A percentile compares a stretch with the other conserved stretches of the same genome.
phyloP scores from a whole-genome alignment of 2,113 vertebrate genomes.

The Malurus elegans region DNA sequence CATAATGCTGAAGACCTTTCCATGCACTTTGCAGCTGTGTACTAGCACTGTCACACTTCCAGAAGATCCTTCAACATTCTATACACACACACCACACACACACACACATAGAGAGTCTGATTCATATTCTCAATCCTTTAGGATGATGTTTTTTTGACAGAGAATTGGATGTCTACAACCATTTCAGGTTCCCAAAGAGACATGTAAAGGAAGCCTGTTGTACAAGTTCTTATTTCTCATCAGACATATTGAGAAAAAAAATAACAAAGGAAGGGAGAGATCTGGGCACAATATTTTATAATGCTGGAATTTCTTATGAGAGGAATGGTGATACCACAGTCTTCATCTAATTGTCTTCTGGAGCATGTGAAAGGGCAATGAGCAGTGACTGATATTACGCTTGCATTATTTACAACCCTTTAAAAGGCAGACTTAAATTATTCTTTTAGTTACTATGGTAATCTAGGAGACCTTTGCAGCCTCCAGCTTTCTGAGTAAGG shows the following conservation, averaged over 20 bases:
- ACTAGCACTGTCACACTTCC: neutral
- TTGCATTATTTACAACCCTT: slow-evolving; percentile 59
- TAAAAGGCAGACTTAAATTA: slow-evolving; percentile 51
- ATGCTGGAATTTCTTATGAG: neutral
- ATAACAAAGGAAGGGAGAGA: neutral
- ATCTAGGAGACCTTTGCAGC: slow-evolving; percentile 54
- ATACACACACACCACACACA: too few relatives aligned
- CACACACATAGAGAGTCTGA: neutral
- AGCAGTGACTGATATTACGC: neutral
- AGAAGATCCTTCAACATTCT: neutral
- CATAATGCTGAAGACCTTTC: neutral
- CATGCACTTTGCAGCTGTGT: neutral
- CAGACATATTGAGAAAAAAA: neutral
- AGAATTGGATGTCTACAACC: neutral
- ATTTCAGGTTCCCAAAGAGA: neutral
- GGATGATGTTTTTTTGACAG: neutral
- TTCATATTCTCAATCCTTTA: neutral
- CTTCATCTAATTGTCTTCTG: neutral
- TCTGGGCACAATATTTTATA: neutral
- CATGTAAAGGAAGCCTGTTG: neutral
- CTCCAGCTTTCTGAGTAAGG: slow-evolving; percentile 42
- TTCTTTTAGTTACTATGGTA: slow-evolving; percentile 66
- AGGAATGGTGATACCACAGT: neutral
- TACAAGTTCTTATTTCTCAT: neutral
- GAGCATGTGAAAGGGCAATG: neutral